Base-by-base conservation (phyloP, 2,888 invertebrate genomes). In the Drosophila stalkeri region DNA sequence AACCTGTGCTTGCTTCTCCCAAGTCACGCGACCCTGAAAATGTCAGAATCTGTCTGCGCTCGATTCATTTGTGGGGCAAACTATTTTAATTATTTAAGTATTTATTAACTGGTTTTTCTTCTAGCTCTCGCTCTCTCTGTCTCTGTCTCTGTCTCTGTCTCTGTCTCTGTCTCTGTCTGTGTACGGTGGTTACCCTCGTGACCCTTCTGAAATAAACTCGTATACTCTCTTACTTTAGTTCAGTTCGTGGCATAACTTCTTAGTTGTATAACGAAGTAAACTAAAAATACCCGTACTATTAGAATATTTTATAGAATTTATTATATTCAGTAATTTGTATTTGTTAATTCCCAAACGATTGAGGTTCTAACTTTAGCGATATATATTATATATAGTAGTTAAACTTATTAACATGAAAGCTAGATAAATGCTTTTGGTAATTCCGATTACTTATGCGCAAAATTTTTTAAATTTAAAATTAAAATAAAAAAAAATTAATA, bases 1-100 rank as follows among this genome's bases (percentile, higher is more conserved):
- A 64, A 47, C 16, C 44, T 54, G 73, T 14, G 64, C 51, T 57
- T 44, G 54, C 27, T 49, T 69, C 60, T 49, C 59, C 69, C 49
- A 41, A 16, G 27, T 27, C 27, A 71, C 35, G 23, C 37, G 54
- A 71, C 61, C 62, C 51, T 62, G 43, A 62, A 55, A 39, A 33
- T 47, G 60, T 54, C 54, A 51, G 52, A 41, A 52, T 27, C 33
- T 44, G 41, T 52, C 20, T 51, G 20, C 14, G 46, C 46, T 23
- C 46, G 8, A 46, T 23, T 16, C 18, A 52, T 33, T 70, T 59
- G 33, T 27, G 18, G 23, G n/a, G 23, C 37, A 39, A 56, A 51
- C 37, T 69, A 33, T 68, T 57, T 68, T 69, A 69, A 68, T 57
- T 57, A 16, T 18, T 51, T 41, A 35, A 51, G 23, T 43, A 39